Evolutionary conservation across 2,113 vertebrate species (phyloP), one percentile per base, ranked within the genome.

Genomic region (Cyprinodon tularosa): DNA sequence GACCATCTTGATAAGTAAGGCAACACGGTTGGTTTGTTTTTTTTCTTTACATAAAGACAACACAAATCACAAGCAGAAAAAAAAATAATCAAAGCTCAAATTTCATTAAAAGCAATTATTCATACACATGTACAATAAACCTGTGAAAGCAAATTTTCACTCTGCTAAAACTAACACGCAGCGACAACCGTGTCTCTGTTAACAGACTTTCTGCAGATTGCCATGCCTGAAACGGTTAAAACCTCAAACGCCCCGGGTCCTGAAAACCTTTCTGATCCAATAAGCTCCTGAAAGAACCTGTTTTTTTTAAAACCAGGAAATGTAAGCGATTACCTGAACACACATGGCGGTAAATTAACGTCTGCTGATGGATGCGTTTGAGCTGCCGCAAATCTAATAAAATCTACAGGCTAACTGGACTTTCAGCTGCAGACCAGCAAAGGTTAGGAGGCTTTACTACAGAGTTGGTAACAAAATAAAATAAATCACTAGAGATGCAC

Each of bases 1-100:
- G 88, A 81, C 78, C 81, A 80, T 79, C 80, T 3, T 68, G 0
- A 61, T 62, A 44, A 75, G 84, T 67, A 88, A 88, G 86, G 87
- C 89, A 80, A 76, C 71, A 86, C 83, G 89, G 85, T 83, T 59
- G 69, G 81, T 29, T 29, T 29, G 29, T 29, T 29, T 29, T 29
- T 29, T 29, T 29, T 29, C 29, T 75, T 84, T 66, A 71, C 71
- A 84, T 40, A 70, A 62, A 64, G 6, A 77, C 66, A 37, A 68
- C 69, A 74, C 71, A 45, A 75, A 84, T 84, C 62, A 81, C 47
- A 87, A 85, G 60, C 71, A 81, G 83, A 74, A 42, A 73, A 81
- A 80, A 44, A 66, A 81, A 84, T 72, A 85, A 78, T 77, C 67
- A 72, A 68, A 80, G 64, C 59, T 68, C 37, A 63, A 40, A 39